Percentiles rank a stretch among this genome's conserved stretches.
phyloP scores from a whole-genome alignment of 2,113 vertebrate species.

The Amphiprion ocellaris region DNA sequence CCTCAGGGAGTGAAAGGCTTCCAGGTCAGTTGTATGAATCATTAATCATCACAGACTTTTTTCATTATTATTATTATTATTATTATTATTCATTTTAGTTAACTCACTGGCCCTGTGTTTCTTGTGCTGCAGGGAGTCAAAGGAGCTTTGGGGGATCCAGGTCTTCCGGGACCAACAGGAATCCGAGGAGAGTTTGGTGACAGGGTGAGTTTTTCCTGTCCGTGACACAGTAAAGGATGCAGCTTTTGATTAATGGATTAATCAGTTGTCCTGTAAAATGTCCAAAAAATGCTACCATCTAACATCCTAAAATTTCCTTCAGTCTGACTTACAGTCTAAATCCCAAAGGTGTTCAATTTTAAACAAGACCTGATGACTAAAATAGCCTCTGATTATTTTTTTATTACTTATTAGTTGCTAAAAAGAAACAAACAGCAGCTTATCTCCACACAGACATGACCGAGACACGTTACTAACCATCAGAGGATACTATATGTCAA shows the following conservation, averaged over 20 bases:
- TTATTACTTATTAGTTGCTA: too few relatives aligned
- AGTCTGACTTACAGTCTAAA: not conserved
- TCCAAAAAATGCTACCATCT: not conserved
- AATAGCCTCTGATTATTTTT: too few relatives aligned
- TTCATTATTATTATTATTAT: not conserved
- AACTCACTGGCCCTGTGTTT: slow-evolving; percentile 6
- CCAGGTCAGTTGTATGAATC: slow-evolving; percentile 87
- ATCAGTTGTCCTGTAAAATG: too few relatives aligned
- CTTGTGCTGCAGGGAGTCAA: slow-evolving; percentile 86
- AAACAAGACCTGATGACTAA: too few relatives aligned
- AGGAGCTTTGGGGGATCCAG: slow-evolving; percentile 91
- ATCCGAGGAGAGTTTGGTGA: slow-evolving; percentile 92
- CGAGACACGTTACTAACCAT: not conserved
- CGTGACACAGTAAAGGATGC: not conserved
- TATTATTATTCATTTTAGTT: not conserved
- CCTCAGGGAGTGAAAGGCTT: slow-evolving; percentile 90
- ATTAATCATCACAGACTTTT: not conserved
- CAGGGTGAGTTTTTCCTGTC: slow-evolving; percentile 85
- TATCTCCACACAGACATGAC: not conserved
- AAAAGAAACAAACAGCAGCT: not conserved
- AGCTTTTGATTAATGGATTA: too few relatives aligned
- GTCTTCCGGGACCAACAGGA: slow-evolving; percentile 94
- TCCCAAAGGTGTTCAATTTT: not conserved
- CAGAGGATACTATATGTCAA: slow-evolving; percentile 3
- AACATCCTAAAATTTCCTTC: not conserved